These are phyloP conservation scores for Drosophila pruinosa DNA, from an alignment of 1,140 invertebrate species.

Conservation along the genomic window DNA sequence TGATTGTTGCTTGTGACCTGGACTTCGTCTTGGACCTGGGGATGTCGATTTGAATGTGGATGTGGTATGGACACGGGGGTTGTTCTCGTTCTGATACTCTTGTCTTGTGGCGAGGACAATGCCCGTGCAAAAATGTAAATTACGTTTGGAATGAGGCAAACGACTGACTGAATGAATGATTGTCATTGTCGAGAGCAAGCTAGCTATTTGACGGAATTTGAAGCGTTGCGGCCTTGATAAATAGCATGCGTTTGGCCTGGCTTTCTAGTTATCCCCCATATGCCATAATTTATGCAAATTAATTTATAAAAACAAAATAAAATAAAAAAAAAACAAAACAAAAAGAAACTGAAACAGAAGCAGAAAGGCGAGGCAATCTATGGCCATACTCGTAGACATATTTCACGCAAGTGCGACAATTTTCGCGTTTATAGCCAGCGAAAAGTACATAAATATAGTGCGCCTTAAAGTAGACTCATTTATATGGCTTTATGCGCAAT, in stretches of 20 bases:
- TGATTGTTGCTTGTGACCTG: not conserved
- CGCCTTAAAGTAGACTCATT: conserved; percentile 77
- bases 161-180: conserved; percentile 61
- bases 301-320: conserved; percentile 61
- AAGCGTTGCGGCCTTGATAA: conserved; percentile 55
- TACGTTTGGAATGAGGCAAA: conserved; percentile 54
- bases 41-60: not conserved
- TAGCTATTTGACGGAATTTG: conserved; percentile 43
- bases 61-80: not conserved
- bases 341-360: no score
- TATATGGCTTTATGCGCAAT: conserved; percentile 81
- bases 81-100: not conserved
- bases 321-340: not conserved
- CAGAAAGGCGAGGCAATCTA: conserved; percentile 23
- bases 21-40: not conserved
- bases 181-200: conserved; percentile 52
- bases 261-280: conserved; percentile 51
- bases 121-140: conserved; percentile 79
- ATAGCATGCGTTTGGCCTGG: conserved; percentile 64
- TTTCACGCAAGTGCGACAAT: conserved; percentile 72
- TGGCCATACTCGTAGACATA: conserved; percentile 44
- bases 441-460: conserved; percentile 76
- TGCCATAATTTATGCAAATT: conserved; percentile 80
- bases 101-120: conserved; percentile 39
- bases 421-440: conserved; percentile 54